Base-by-base conservation (phyloP, 2,888 invertebrate species). In the Ormyrus rosae region DNA sequence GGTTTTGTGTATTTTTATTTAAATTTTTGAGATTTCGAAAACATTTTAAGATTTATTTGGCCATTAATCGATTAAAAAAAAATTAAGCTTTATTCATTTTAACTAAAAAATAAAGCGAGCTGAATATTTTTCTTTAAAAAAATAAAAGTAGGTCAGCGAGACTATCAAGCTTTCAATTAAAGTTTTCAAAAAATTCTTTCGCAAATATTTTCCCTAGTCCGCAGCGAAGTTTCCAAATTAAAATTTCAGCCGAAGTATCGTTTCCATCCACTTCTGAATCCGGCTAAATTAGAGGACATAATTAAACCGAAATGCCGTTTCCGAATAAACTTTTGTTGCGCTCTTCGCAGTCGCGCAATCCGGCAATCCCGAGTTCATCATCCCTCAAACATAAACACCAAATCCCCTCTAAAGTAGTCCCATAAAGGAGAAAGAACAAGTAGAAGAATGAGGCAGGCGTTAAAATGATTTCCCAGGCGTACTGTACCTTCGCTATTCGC, bases 321-420 rank as follows among this genome's bases (percentile, higher is more conserved):
- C n/a, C n/a, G 58, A 58, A 58, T 58, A 3, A 60, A 60, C 8
- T 63, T 4, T 67, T 10, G 19, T 67, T 10, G 19, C 19, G 9
- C 67, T n/a, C 48, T 50, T 53, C n/a, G 10, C 34, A 68, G 68
- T 19, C 10, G 34, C 34, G 56, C 48, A 56, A 67, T 75, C 65
- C 67, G 34, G 67, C 75, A 75, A 75, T 75, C 75, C 67, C 75
- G 51, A 75, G 75, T 67, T 67, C 60, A 67, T 75, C 75, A 75
- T 60, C 51, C 67, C 48, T 48, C 60, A 8, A 34, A 48, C n/a
- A 45, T 64, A 63, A 19, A 65, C 50, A 13, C 9, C n/a, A 45
- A 51, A 51, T 65, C 63, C 53, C 13, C 34, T 34, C 8, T 2
- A 2, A 58, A 70, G 58, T 13, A 4, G 34, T 7, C 58, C 48